phyloP scores from a whole-genome alignment of 1,140 invertebrate species.

The Daktulosphaira vitifoliae region DNA sequence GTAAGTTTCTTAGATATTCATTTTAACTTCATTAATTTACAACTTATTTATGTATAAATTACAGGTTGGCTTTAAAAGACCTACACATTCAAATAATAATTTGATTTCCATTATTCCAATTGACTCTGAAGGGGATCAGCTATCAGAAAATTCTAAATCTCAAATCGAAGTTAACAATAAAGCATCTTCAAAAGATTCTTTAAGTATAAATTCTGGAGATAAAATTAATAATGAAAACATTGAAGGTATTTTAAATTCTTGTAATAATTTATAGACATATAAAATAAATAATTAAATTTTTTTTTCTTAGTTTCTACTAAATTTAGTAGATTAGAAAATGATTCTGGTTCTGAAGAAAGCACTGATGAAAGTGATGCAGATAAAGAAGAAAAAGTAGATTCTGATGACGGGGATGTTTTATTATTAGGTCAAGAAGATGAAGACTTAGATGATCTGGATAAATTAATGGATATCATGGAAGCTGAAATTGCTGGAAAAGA shows the following conservation, averaged over 20 bases:
- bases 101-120: slow-evolving; percentile 25
- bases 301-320: slow-evolving; percentile 24
- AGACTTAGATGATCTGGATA: slow-evolving; percentile 27
- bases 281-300: not conserved
- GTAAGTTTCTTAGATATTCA: too few species aligned
- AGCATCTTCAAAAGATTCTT: too few species aligned
- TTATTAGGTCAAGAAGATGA: slow-evolving; percentile 23
- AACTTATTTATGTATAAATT: not conserved
- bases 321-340: slow-evolving; percentile 28
- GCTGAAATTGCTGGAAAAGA: slow-evolving; percentile 20
- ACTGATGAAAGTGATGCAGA: slow-evolving; percentile 14
- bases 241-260: too few species aligned
- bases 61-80: slow-evolving; percentile 23
- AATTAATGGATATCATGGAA: slow-evolving; percentile 30
- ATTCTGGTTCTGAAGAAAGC: slow-evolving; percentile 23
- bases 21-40: too few species aligned
- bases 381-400: slow-evolving; percentile 14
- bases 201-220: too few species aligned
- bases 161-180: too few species aligned
- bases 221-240: too few species aligned
- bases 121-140: not conserved
- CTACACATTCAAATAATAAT: slow-evolving; percentile 23
- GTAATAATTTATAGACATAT: too few species aligned
- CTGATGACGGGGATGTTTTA: slow-evolving; percentile 28
- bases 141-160: not conserved